A percentile compares a stretch with the other conserved stretches of the same genome.
These are phyloP conservation scores for Peromyscus maniculatus DNA, from an alignment of 2,113 vertebrate genomes.

Conservation along the genomic window DNA sequence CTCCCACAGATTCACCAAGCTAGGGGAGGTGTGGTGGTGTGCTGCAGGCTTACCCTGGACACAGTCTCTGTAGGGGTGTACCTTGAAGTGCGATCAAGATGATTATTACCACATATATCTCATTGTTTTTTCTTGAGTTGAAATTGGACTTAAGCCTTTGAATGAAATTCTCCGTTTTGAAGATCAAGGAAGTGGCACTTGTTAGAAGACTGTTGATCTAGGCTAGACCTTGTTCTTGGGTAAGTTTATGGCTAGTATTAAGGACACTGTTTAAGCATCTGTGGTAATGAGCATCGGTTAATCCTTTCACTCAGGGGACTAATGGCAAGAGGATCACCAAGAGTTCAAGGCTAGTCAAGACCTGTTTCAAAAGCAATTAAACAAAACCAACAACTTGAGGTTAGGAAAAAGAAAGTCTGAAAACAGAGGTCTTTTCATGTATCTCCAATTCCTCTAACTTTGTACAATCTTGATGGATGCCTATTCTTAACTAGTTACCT, in stretches of 20 bases:
- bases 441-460: not conserved
- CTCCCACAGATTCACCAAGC: not conserved
- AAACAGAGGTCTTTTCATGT: constrained; percentile 24
- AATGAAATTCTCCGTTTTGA: constrained; percentile 44
- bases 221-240: not conserved
- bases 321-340: not conserved
- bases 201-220: constrained; percentile 48
- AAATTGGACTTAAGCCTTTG: constrained; percentile 30
- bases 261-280: constrained; percentile 1
- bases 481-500: constrained; percentile 26
- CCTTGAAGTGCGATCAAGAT: not conserved
- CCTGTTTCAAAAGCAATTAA: too few species aligned
- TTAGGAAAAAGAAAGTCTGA: constrained; percentile 40
- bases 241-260: constrained; percentile 51
- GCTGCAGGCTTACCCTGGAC: not conserved
- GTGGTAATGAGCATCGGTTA: not conserved
- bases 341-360: not conserved
- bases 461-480: constrained; percentile 26
- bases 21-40: not conserved
- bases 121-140: constrained; percentile 16
- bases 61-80: not conserved
- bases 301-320: not conserved
- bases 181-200: constrained; percentile 6
- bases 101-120: constrained; percentile 3
- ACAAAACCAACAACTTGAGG: not conserved